These are phyloP conservation scores for Acanthiza pusilla DNA, from an alignment of 2,797 vertebrate genomes.

Conservation along the genomic window DNA sequence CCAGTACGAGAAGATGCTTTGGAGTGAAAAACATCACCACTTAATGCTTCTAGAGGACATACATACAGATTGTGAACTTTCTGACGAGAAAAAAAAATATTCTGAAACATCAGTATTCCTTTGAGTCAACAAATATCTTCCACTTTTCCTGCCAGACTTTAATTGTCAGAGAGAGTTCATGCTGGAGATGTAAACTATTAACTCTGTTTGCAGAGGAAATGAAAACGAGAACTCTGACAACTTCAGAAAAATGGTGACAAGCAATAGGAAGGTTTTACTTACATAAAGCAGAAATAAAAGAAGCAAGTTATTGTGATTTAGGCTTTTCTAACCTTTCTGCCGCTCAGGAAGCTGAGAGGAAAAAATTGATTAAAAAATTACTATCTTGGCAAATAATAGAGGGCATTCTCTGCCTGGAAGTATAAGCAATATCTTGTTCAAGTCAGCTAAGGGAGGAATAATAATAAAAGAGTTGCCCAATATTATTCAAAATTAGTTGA, in stretches of 20 bases:
- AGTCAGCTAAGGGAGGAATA: background rate
- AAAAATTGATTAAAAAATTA: background rate
- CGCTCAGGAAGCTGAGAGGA: background rate
- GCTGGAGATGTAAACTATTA: background rate
- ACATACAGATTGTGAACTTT: background rate
- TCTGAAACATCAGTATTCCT: background rate
- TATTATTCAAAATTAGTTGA: background rate
- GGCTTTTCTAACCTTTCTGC: background rate
- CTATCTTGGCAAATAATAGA: background rate
- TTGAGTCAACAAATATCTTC: background rate
- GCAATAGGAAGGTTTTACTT: background rate
- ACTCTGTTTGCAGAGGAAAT: background rate
- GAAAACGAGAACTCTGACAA: background rate
- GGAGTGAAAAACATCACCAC: background rate
- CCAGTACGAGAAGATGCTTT: background rate
- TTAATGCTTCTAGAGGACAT: background rate
- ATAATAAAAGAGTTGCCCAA: background rate
- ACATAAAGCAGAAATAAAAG: background rate
- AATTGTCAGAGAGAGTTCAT: background rate
- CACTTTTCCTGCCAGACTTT: background rate
- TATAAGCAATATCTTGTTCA: background rate
- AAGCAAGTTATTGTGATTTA: background rate
- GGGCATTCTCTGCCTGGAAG: background rate
- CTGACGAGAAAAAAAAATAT: background rate
- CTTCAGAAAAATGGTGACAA: background rate